Evolutionary conservation across 1,140 invertebrate species (phyloP).

Genomic region (Episyrphus balteatus): DNA sequence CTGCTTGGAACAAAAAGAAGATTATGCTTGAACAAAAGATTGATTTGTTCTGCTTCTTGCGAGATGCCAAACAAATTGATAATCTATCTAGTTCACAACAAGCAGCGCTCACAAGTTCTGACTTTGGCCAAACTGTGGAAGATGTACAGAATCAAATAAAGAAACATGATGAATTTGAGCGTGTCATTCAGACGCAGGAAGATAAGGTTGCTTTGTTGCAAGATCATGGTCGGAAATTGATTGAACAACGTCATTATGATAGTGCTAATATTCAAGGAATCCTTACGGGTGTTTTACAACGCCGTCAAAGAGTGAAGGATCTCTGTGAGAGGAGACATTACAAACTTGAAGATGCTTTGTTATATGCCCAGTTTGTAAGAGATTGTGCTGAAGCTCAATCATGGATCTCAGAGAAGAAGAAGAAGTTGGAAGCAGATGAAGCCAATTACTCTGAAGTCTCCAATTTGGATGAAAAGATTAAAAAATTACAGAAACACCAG

Average conservation of each 20-base stretch:
- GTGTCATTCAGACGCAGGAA: conserved; percentile 66
- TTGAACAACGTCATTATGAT: conserved; percentile 91
- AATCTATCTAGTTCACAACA: conserved; percentile 82
- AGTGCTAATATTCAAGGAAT: conserved; percentile 67
- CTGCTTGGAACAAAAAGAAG: conserved; percentile 81
- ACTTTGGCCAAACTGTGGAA: conserved; percentile 59
- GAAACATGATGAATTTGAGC: conserved; percentile 85
- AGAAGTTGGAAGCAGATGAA: conserved; percentile 67
- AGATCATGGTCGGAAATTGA: conserved; percentile 78
- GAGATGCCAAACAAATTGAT: conserved; percentile 89
- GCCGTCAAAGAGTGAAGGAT: conserved; percentile 58
- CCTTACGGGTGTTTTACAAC: conserved; percentile 56
- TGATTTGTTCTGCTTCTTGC: conserved; percentile 86
- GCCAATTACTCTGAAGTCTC: conserved; percentile 55
- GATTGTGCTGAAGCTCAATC: conserved; percentile 79
- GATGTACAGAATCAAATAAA: conserved; percentile 77
- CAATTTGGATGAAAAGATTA: conserved; percentile 78
- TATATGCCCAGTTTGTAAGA: conserved; percentile 81
- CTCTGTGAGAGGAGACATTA: conserved; percentile 50
- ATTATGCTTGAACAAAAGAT: conserved; percentile 88
- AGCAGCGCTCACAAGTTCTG: conserved; percentile 51
- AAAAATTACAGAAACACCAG: conserved; percentile 95
- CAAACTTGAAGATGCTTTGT: conserved; percentile 63
- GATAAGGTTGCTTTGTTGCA: conserved; percentile 76
- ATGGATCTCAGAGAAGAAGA: conserved; percentile 92